Evolutionary conservation across 2,888 invertebrate genomes (phyloP).

Genomic region (Luffia ferchaultella): DNA sequence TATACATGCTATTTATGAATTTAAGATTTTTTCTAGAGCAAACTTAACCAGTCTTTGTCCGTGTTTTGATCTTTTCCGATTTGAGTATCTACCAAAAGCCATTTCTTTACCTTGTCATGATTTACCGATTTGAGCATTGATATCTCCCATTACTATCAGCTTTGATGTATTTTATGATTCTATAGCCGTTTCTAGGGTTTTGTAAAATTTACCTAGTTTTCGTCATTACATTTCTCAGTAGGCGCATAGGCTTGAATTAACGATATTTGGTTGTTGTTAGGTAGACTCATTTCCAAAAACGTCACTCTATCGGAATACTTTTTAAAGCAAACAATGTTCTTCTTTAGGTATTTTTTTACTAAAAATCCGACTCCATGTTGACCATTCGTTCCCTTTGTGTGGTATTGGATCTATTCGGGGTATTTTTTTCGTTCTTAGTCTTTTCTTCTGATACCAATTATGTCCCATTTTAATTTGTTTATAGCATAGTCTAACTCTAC

Average conservation of each 20-base stretch:
- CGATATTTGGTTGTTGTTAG: background rate
- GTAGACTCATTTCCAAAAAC: background rate
- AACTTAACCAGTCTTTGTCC: slow-evolving; percentile 6
- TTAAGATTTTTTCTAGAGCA: slow-evolving; percentile 6
- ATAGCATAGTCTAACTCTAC: background rate
- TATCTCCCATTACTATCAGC: background rate
- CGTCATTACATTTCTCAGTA: background rate
- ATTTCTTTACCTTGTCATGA: background rate
- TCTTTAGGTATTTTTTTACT: background rate
- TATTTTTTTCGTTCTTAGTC: slow-evolving; percentile 1
- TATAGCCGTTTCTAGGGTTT: background rate
- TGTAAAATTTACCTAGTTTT: background rate
- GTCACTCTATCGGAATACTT: background rate
- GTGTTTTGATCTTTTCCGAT: slow-evolving; percentile 4
- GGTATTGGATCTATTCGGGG: background rate
- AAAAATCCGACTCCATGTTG: background rate
- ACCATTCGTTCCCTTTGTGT: background rate
- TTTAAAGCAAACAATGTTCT: background rate
- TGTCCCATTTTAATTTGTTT: slow-evolving; percentile 6
- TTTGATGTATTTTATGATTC: background rate
- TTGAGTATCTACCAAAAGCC: background rate
- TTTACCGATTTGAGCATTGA: too few species aligned
- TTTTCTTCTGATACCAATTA: slow-evolving; percentile 4
- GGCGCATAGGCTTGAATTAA: background rate
- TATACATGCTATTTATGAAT: slow-evolving; percentile 3